A percentile compares a stretch with the other conserved stretches of the same genome.
These are phyloP conservation scores for Caenorhabditis briggsae DNA, from an alignment of 1,140 invertebrate species.

Conservation along the genomic window DNA sequence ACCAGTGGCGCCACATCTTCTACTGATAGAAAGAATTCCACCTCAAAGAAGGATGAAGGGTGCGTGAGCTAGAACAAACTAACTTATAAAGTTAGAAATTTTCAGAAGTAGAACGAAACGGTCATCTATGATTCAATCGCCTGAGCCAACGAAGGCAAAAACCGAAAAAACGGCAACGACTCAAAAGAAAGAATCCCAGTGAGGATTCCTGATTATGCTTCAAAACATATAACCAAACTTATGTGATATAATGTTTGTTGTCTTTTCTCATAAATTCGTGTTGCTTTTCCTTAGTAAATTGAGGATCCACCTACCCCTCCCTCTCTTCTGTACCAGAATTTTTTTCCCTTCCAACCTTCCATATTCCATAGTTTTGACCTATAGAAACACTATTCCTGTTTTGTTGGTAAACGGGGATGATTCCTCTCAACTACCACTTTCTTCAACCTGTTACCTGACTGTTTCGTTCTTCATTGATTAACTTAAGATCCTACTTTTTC, in stretches of 20 bases:
- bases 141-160: background rate
- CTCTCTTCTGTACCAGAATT: no score
- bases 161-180: background rate
- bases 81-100: no score
- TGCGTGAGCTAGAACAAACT: background rate
- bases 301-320: background rate
- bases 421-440: background rate
- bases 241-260: background rate
- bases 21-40: background rate
- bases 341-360: background rate
- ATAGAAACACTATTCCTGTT: background rate
- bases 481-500: background rate
- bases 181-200: background rate
- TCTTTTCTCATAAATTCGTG: background rate
- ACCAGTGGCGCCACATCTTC: background rate
- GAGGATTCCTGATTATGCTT: background rate
- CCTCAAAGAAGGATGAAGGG: constrained; percentile 4
- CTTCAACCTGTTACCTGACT: background rate
- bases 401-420: background rate
- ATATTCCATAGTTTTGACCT: background rate
- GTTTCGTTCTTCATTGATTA: constrained; percentile 17
- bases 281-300: background rate
- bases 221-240: background rate
- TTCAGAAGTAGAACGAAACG: constrained; percentile 41
- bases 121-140: background rate